These are phyloP conservation scores for Trididemnum nubilum DNA, from an alignment of 23 tunicate species.

Conservation along the genomic window DNA sequence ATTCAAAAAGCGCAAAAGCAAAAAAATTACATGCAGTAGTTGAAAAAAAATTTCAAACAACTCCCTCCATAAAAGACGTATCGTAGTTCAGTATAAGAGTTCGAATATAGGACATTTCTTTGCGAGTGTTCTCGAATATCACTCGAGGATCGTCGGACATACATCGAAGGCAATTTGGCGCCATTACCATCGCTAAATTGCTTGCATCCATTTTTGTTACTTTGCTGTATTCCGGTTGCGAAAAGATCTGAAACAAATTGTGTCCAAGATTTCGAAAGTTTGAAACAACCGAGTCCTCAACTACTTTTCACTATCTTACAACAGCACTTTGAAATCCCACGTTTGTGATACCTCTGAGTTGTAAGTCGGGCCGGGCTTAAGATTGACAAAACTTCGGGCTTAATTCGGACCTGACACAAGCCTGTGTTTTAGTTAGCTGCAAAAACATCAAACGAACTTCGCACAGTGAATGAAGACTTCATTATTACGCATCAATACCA, in stretches of 20 bases:
- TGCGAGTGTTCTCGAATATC: slow-evolving; percentile 92
- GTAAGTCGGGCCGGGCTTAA: no score
- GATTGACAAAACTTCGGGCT: no score
- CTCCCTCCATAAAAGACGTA: slow-evolving; percentile 66
- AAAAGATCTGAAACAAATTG: slow-evolving; percentile 54
- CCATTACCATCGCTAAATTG: slow-evolving; percentile 99
- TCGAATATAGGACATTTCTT: slow-evolving; percentile 93
- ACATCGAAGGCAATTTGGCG: slow-evolving; percentile 97
- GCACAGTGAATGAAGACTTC: no score
- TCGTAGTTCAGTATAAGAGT: slow-evolving; percentile 69
- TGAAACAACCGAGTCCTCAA: not conserved
- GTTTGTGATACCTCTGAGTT: no score
- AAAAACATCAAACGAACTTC: no score
- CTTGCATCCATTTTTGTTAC: slow-evolving; percentile 96
- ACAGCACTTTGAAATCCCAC: no score
- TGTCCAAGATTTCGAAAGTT: not conserved
- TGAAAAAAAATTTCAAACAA: slow-evolving; percentile 23
- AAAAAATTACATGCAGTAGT: no score
- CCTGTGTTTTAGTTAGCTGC: no score
- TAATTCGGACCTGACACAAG: no score
- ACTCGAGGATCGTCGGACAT: slow-evolving; percentile 92
- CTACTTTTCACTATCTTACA: not conserved
- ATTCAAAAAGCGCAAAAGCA: no score
- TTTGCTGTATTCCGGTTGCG: slow-evolving; percentile 51
- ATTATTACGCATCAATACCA: no score